A percentile compares a stretch with the other conserved stretches of the same genome.
Conservation (phyloP, 2,797 vertebrate genomes). For the Podarcis lilfordi region DNA sequence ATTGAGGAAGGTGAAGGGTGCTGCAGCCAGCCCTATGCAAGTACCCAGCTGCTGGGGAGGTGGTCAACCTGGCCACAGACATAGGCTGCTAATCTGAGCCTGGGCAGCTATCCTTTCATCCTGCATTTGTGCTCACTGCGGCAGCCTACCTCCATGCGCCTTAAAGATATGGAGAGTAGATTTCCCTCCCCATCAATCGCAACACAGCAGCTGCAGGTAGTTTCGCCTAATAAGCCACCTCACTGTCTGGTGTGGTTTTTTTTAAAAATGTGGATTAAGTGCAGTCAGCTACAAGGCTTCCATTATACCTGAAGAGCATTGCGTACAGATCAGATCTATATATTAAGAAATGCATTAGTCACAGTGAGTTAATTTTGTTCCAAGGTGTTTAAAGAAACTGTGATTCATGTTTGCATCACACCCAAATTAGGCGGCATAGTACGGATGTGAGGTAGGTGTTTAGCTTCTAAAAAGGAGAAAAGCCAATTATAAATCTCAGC, state of each 20-base stretch:
- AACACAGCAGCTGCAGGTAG: not conserved
- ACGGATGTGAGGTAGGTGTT: constrained; percentile 46
- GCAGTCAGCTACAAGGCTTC: not conserved
- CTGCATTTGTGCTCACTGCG: not conserved
- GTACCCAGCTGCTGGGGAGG: not conserved
- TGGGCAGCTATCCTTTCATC: not conserved
- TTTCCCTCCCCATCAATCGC: not conserved
- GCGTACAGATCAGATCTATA: constrained; percentile 9
- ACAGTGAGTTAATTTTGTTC: constrained; percentile 33
- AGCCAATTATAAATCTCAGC: constrained; percentile 9
- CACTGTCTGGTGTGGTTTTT: not conserved
- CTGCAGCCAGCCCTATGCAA: not conserved
- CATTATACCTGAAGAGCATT: constrained; percentile 27
- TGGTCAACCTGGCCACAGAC: not conserved
- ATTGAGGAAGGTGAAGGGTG: not conserved
- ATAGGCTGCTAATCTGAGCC: not conserved
- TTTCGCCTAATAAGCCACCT: not conserved
- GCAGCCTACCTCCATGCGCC: not conserved
- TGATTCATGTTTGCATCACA: constrained; percentile 32
- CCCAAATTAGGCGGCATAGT: constrained; percentile 27
- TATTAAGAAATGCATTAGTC: constrained; percentile 45
- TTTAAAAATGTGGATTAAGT: not conserved
- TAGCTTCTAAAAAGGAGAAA: constrained; percentile 41
- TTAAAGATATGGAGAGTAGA: not conserved
- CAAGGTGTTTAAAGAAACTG: constrained; percentile 40